Conservation (phyloP, 2,797 vertebrate genomes). For the Onychomys torridus region DNA sequence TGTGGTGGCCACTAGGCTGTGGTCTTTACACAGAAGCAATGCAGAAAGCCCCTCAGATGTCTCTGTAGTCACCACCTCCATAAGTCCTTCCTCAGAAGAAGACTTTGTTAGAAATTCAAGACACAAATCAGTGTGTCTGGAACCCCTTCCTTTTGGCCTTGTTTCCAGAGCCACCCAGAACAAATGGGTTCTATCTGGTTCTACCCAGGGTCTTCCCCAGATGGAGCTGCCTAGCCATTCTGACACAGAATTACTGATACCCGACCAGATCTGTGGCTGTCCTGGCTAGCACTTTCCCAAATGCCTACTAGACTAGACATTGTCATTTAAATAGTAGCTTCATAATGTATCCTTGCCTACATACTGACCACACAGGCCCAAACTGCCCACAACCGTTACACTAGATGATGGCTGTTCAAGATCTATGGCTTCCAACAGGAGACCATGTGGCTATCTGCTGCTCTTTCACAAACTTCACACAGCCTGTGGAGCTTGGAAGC, state of each 20-base stretch:
- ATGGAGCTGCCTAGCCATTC: background rate
- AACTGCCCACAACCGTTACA: background rate
- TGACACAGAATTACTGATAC: background rate
- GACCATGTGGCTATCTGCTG: background rate
- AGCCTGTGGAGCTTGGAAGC: background rate
- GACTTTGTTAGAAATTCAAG: background rate
- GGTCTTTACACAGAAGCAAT: background rate
- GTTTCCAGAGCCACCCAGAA: background rate
- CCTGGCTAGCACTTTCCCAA: background rate
- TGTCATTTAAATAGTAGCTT: background rate
- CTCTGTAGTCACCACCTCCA: accelerated
- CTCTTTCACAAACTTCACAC: background rate
- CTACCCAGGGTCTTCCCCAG: background rate
- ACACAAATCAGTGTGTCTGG: background rate
- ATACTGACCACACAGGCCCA: background rate
- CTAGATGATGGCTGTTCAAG: background rate
- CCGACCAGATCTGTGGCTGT: background rate
- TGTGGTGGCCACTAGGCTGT: background rate
- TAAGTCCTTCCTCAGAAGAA: background rate
- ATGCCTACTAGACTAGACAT: background rate
- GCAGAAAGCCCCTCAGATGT: background rate
- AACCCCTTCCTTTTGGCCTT: background rate
- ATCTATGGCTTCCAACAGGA: background rate
- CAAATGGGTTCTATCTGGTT: background rate
- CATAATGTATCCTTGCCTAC: background rate